phyloP scores from a whole-genome alignment of 2,888 invertebrate genomes.

The Lasiommata megera region DNA sequence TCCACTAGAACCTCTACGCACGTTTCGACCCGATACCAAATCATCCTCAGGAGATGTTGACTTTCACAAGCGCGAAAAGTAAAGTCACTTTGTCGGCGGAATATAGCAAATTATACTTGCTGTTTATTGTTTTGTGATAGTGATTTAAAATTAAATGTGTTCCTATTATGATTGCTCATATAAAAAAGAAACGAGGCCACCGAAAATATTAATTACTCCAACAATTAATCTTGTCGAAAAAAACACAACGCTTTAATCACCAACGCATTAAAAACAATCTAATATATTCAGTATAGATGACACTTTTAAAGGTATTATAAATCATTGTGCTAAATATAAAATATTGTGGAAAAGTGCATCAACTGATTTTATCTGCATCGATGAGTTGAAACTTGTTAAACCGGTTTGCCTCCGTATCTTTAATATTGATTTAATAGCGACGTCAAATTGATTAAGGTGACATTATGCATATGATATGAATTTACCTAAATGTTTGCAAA shows the following conservation, averaged over 20 bases:
- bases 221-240: conserved; percentile 15
- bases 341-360: conserved; percentile 40
- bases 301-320: conserved; percentile 30
- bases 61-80: too few relatives aligned
- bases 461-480: conserved; percentile 21
- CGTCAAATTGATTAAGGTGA: conserved; percentile 35
- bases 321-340: conserved; percentile 36
- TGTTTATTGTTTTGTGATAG: too few relatives aligned
- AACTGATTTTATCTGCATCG: conserved; percentile 40
- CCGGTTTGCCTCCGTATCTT: conserved; percentile 28
- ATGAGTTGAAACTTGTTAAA: conserved; percentile 22
- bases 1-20: too few relatives aligned
- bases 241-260: conserved; percentile 13
- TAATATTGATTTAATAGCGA: conserved; percentile 35
- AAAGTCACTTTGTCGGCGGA: too few relatives aligned
- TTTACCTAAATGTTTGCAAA: neutral
- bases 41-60: too few relatives aligned
- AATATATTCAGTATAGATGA: conserved; percentile 24
- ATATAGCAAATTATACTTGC: too few relatives aligned
- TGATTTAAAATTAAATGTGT: neutral
- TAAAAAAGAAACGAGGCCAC: neutral
- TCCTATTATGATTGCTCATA: neutral
- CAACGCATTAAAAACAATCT: conserved; percentile 15
- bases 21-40: too few relatives aligned
- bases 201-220: conserved; percentile 8